phyloP scores from a whole-genome alignment of 2,888 invertebrate genomes.

The Andrena dorsata region DNA sequence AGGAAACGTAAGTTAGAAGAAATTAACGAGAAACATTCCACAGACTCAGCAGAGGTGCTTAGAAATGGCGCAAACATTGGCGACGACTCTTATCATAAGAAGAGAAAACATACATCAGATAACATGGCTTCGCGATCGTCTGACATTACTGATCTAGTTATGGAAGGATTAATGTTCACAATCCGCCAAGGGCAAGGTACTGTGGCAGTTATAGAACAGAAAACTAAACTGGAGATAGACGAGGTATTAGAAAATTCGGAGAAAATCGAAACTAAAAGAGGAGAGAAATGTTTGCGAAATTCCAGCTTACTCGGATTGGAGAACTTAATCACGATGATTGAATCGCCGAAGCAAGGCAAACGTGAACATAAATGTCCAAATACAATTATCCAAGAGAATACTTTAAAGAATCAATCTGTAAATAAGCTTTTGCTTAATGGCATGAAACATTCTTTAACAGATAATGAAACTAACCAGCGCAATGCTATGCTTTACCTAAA shows the following conservation, averaged over 20 bases:
- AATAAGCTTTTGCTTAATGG: neutral
- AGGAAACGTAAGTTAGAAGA: constrained; percentile 13
- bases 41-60: neutral
- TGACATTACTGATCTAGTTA: constrained; percentile 83
- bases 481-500: constrained; percentile 6
- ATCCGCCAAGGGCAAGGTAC: constrained; percentile 80
- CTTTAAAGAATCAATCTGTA: neutral
- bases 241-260: constrained; percentile 84
- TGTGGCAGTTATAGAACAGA: constrained; percentile 81
- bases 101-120: constrained; percentile 17
- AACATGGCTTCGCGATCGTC: constrained; percentile 75
- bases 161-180: constrained; percentile 84
- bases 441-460: no score
- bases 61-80: constrained; percentile 26
- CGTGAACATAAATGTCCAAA: constrained; percentile 15
- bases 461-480: neutral
- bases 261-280: constrained; percentile 80
- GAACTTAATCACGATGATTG: constrained; percentile 82
- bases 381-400: constrained; percentile 1
- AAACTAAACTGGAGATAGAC: constrained; percentile 81
- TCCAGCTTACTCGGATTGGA: constrained; percentile 82
- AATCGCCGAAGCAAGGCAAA: constrained; percentile 66
- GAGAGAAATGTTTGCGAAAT: constrained; percentile 81
- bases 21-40: neutral
- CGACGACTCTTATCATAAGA: constrained; percentile 21